Evolutionary conservation across 2,113 vertebrate genomes (phyloP), one percentile per base, ranked within the genome.

Genomic region (Turnix velox): DNA sequence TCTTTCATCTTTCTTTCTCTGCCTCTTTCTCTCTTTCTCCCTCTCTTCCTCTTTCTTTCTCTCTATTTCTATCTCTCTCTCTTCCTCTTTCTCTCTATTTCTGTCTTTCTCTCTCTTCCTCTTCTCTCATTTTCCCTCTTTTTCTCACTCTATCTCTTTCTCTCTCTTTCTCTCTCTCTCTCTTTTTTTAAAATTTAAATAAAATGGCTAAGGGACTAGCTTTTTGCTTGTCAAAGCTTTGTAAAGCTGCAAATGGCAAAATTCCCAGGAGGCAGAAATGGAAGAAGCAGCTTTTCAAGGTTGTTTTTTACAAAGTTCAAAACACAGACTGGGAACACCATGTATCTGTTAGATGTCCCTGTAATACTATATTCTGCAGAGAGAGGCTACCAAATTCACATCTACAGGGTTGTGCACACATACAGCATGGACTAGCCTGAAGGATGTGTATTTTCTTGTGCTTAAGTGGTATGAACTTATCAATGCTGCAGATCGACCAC

Each of bases 161-260:
- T 42, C 10, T 39, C 14, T n/a, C 5, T n/a, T 2, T 10, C 4
- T 15, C 42, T 10, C 3, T 12, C 10, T 33, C 7, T 33, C 22
- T 6, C 3, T 51, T 27, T 18, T 39, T 65, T 25, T 23, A 4
- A 35, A 22, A 17, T 54, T 76, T 76, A 77, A 79, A 33, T 6
- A 31, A 48, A 10, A 52, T 48, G 14, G 16, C 5, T 52, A 25
- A 51, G 2, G 27, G n/a, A 35, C 7, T n/a, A 65, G 18, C 7
- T 92, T 94, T 90, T 90, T 78, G 24, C 45, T 48, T 81, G 51
- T 49, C 48, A 74, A 66, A 88, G 35, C 54, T 51, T 84, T 57
- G 59, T 63, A 88, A 82, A 88, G 13, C 43, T 81, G 33, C 28
- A 65, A 75, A 78, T 57, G 28, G 74, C n/a, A 95, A 87, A 84